phyloP scores from a whole-genome alignment of 2,888 invertebrate genomes.

The Alitta virens region DNA sequence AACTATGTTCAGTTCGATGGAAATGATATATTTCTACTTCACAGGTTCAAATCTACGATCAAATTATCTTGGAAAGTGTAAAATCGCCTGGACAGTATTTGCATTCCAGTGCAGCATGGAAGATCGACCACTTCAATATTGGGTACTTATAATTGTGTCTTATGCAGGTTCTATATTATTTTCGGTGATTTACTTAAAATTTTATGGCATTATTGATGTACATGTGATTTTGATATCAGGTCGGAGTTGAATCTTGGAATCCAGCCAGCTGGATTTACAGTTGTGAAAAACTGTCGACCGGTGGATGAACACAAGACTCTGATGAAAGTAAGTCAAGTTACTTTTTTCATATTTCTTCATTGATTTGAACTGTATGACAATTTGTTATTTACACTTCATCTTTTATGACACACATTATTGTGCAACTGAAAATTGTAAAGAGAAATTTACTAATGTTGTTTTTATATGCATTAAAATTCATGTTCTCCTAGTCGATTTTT shows the following conservation, averaged over 20 bases:
- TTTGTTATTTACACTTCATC: too few species aligned
- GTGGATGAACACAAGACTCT: constrained; percentile 44
- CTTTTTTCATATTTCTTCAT: background rate
- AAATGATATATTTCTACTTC: too few species aligned
- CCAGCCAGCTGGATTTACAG: constrained; percentile 55
- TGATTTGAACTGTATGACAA: too few species aligned
- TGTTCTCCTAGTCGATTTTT: too few species aligned
- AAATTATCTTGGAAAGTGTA: constrained; percentile 56
- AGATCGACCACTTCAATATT: constrained; percentile 48
- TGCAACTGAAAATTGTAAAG: too few species aligned
- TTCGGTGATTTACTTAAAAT: background rate
- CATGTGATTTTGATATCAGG: constrained; percentile 29
- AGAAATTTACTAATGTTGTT: too few species aligned
- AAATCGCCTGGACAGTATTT: constrained; percentile 56
- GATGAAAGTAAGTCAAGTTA: constrained; percentile 43
- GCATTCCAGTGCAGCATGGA: constrained; percentile 52
- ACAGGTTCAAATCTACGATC: constrained; percentile 56
- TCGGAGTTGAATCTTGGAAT: constrained; percentile 56
- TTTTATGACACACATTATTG: too few species aligned
- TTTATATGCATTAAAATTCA: too few species aligned
- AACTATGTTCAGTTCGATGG: too few species aligned
- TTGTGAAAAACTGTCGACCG: constrained; percentile 49
- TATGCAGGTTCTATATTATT: background rate
- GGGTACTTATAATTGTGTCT: too few species aligned
- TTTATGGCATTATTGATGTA: too few species aligned